Evolutionary conservation across 2,888 invertebrate species (phyloP).

Genomic region (Polydrusus pterygomalis): DNA sequence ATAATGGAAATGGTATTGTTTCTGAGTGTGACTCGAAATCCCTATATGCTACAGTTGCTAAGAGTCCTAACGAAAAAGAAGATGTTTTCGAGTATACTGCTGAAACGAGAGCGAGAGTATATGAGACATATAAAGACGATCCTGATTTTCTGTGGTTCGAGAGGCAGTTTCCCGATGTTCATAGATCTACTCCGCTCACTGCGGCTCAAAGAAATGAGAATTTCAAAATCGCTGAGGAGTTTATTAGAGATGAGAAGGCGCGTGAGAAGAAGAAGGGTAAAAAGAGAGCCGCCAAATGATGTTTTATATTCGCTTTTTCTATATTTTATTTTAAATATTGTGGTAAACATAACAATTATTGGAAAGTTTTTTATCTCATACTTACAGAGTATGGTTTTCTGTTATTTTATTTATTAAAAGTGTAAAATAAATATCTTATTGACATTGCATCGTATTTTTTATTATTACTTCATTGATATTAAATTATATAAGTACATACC

Average conservation of each 20-base stretch:
- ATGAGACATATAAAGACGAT: conserved; percentile 11
- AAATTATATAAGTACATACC: no score
- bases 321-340: no score
- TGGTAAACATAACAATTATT: no score
- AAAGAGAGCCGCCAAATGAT: neutral
- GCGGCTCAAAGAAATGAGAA: conserved; percentile 27
- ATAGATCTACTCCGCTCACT: neutral
- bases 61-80: neutral
- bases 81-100: neutral
- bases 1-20: neutral
- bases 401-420: no score
- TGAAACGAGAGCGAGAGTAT: neutral
- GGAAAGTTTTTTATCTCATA: no score
- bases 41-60: conserved; percentile 21
- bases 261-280: neutral
- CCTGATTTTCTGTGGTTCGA: conserved; percentile 37
- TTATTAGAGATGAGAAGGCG: conserved; percentile 30
- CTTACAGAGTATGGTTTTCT: no score
- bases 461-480: no score
- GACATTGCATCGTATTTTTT: no score
- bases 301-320: neutral
- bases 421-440: no score
- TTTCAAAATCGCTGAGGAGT: conserved; percentile 42
- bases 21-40: neutral
- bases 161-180: conserved; percentile 24